These are phyloP conservation scores for Drosophila jambulina DNA, from an alignment of 1,140 invertebrate genomes.

Conservation along the genomic window DNA sequence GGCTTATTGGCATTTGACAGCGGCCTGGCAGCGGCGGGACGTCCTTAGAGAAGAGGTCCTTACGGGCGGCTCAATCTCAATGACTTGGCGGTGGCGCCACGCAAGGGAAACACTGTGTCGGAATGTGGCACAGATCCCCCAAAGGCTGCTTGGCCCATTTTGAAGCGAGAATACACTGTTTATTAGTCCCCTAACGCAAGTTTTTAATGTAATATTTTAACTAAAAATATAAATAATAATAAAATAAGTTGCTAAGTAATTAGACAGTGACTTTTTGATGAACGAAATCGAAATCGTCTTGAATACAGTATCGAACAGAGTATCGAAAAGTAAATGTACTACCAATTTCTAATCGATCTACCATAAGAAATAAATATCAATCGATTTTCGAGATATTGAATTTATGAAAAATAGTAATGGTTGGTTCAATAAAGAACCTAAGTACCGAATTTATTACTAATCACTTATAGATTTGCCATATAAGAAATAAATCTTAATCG, in stretches of 20 bases:
- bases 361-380: no score
- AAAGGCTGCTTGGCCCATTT: background rate
- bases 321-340: background rate
- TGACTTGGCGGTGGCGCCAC: constrained; percentile 40
- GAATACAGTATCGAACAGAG: no score
- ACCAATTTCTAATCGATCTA: no score
- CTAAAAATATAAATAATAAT: background rate
- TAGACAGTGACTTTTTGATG: no score
- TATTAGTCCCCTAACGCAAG: constrained; percentile 1
- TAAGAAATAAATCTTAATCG: background rate
- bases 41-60: constrained; percentile 58
- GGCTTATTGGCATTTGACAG: constrained; percentile 63
- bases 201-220: background rate
- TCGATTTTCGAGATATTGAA: no score
- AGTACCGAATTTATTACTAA: background rate
- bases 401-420: background rate
- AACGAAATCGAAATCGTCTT: background rate
- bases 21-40: constrained; percentile 52
- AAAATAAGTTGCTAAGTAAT: no score
- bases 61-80: constrained; percentile 48
- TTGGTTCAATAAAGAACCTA: background rate
- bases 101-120: constrained; percentile 24
- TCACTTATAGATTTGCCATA: background rate
- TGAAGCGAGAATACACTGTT: background rate
- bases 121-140: constrained; percentile 16